A percentile compares a stretch with the other conserved stretches of the same genome.
phyloP scores from a whole-genome alignment of 1,140 invertebrate genomes.

The Drosophila ercepeae region DNA sequence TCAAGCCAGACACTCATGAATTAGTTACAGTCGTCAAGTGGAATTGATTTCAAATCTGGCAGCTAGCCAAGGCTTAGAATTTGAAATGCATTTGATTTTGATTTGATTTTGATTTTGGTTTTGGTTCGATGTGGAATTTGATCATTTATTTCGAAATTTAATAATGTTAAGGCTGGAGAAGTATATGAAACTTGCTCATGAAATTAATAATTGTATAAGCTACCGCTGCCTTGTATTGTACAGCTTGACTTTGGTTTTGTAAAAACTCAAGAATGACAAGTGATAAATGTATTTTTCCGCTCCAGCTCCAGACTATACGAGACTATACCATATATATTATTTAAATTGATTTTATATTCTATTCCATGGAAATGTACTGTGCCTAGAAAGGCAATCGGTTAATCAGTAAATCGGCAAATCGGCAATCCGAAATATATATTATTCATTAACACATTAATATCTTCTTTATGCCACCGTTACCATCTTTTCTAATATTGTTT shows the following conservation, averaged over 20 bases:
- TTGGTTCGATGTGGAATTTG: background rate
- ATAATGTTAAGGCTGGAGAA: background rate
- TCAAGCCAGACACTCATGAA: constrained; percentile 29
- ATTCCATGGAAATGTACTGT: constrained; percentile 11
- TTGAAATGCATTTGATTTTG: constrained; percentile 29
- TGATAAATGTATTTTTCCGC: background rate
- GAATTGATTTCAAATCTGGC: constrained; percentile 5
- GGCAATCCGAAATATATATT: constrained; percentile 1
- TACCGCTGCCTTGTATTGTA: no score
- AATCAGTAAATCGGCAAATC: no score
- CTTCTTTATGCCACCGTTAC: constrained; percentile 6
- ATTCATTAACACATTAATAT: constrained; percentile 34
- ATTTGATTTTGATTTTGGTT: constrained; percentile 16
- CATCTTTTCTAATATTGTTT: constrained; percentile 2
- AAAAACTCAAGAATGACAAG: background rate
- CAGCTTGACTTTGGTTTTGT: no score
- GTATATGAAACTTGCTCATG: no score
- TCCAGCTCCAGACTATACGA: background rate
- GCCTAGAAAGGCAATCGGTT: constrained; percentile 1
- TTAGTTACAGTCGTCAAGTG: constrained; percentile 32
- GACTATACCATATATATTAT: background rate
- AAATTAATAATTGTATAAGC: no score
- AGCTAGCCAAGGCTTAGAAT: constrained; percentile 20
- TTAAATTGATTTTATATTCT: background rate
- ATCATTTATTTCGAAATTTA: background rate